These are phyloP conservation scores for Nomada fucata DNA, from an alignment of 2,888 invertebrate genomes.

Conservation along the genomic window DNA sequence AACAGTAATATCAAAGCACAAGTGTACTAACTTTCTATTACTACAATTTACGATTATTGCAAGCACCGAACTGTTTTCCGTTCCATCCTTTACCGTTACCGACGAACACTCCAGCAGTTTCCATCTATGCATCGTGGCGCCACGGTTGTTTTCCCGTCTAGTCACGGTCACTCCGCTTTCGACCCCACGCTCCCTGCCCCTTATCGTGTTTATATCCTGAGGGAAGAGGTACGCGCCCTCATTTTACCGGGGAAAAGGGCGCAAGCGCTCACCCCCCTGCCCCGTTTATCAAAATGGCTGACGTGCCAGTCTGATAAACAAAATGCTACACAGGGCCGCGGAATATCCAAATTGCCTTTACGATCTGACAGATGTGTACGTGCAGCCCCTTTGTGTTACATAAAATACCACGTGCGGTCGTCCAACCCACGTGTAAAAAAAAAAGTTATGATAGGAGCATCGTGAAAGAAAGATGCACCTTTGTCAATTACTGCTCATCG, in stretches of 20 bases:
- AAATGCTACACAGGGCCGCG: slow-evolving; percentile 64
- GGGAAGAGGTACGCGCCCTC: slow-evolving; percentile 59
- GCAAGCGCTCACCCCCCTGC: slow-evolving; percentile 61
- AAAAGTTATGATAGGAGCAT: slow-evolving; percentile 24
- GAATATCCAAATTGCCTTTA: slow-evolving; percentile 41
- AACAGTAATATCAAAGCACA: too few relatives aligned
- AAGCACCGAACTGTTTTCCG: too few relatives aligned
- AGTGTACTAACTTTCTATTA: too few relatives aligned
- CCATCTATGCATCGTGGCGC: slow-evolving; percentile 43
- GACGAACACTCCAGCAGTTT: neutral
- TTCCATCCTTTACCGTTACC: neutral
- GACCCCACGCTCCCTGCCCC: neutral
- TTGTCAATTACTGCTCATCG: slow-evolving; percentile 76
- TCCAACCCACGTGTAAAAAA: slow-evolving; percentile 42
- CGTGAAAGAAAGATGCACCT: slow-evolving; percentile 72
- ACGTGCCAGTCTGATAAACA: slow-evolving; percentile 70
- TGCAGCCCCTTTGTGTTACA: slow-evolving; percentile 53
- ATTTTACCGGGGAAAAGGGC: slow-evolving; percentile 56
- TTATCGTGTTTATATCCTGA: slow-evolving; percentile 54
- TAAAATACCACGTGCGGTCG: slow-evolving; percentile 52
- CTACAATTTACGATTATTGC: too few relatives aligned
- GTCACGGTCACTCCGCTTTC: slow-evolving; percentile 4
- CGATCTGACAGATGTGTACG: slow-evolving; percentile 49
- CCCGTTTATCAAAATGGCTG: slow-evolving; percentile 72
- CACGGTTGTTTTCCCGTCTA: slow-evolving; percentile 13